phyloP scores from a whole-genome alignment of 2,888 invertebrate genomes.

The Melinaea menophilus region DNA sequence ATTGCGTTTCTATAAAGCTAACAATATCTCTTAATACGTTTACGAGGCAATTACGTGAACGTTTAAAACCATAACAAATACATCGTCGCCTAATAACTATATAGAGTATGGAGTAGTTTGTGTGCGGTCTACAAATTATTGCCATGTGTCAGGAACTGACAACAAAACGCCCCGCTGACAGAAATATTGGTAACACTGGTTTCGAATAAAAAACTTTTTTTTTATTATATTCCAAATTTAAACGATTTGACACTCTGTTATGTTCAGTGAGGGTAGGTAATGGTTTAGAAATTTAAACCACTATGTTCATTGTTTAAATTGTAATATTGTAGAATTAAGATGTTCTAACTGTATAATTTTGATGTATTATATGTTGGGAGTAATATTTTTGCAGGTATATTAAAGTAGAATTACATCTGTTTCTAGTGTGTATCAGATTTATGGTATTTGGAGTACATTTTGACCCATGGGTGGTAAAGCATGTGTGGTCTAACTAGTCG shows the following conservation, averaged over 20 bases:
- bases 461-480: no score
- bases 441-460: no score
- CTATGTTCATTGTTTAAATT: no score
- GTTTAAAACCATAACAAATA: slow-evolving; percentile 61
- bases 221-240: slow-evolving; percentile 3
- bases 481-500: no score
- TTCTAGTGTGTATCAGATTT: no score
- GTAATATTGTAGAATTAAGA: no score
- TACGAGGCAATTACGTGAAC: slow-evolving; percentile 57
- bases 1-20: not conserved
- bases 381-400: no score
- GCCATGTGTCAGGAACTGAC: slow-evolving; percentile 59
- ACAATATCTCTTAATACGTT: slow-evolving; percentile 52
- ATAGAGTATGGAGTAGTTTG: slow-evolving; percentile 50
- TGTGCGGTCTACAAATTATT: slow-evolving; percentile 69
- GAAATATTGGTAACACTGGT: slow-evolving; percentile 67
- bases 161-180: slow-evolving; percentile 71
- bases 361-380: no score
- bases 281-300: not conserved
- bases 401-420: no score
- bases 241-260: slow-evolving; percentile 9
- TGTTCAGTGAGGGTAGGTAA: not conserved
- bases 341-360: no score
- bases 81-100: slow-evolving; percentile 66
- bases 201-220: slow-evolving; percentile 45